These are phyloP conservation scores for Valencia hispanica DNA, from an alignment of 2,797 vertebrate species.

Conservation along the genomic window DNA sequence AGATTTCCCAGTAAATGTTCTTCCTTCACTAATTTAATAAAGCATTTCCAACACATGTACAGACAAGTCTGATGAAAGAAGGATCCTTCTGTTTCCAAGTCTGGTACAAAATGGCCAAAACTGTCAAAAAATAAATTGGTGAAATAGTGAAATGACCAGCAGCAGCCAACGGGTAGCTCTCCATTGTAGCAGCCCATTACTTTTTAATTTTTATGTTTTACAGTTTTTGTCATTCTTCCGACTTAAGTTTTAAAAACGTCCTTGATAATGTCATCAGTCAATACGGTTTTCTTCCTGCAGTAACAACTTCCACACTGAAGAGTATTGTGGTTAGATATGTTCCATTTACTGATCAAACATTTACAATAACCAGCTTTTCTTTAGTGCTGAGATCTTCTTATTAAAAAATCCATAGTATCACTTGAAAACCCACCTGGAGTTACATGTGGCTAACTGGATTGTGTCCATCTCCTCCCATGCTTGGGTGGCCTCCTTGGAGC, in stretches of 20 bases:
- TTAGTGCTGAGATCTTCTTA: neutral
- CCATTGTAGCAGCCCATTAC: neutral
- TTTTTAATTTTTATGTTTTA: neutral
- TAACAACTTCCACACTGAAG: neutral
- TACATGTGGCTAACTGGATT: constrained; percentile 97
- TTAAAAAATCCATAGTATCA: neutral
- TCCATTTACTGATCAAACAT: neutral
- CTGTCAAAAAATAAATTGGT: too few species aligned
- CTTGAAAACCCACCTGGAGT: constrained; percentile 70
- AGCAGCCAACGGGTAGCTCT: neutral
- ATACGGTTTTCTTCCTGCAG: neutral
- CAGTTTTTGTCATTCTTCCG: neutral
- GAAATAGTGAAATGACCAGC: too few species aligned
- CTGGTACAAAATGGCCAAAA: too few species aligned
- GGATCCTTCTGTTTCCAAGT: neutral
- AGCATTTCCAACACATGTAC: neutral
- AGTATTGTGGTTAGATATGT: neutral
- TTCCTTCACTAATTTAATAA: neutral
- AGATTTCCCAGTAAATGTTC: neutral
- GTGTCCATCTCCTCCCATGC: constrained; percentile 92
- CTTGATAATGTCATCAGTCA: neutral
- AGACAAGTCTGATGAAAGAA: neutral
- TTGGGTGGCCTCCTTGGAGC: constrained; percentile 90
- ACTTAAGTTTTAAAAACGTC: neutral
- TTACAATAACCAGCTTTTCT: neutral